phyloP scores from a whole-genome alignment of 2,888 invertebrate genomes.

The Baronia brevicornis region DNA sequence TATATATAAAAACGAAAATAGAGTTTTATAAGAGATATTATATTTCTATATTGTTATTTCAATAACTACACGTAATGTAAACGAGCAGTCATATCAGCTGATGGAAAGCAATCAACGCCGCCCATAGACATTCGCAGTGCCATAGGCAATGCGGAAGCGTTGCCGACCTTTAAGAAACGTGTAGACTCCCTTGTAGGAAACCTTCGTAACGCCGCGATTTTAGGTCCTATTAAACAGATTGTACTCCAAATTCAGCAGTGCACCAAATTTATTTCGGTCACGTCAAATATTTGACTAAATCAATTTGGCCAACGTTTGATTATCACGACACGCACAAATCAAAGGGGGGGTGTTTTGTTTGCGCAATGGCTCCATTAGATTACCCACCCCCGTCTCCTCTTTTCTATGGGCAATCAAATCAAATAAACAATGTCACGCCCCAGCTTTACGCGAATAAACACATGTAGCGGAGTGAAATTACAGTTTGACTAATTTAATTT shows the following conservation, averaged over 20 bases:
- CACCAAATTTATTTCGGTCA: slow-evolving; percentile 25
- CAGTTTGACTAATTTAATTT: slow-evolving; percentile 20
- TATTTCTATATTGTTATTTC: too few relatives aligned
- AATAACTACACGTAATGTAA: too few relatives aligned
- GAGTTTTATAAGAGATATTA: too few relatives aligned
- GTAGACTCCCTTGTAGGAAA: background rate
- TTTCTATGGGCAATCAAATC: slow-evolving; percentile 19
- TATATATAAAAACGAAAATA: too few relatives aligned
- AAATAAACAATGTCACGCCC: slow-evolving; percentile 24
- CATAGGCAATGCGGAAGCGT: too few relatives aligned
- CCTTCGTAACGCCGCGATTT: slow-evolving; percentile 8
- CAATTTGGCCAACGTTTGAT: slow-evolving; percentile 32
- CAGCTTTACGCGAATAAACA: slow-evolving; percentile 20
- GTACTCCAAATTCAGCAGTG: slow-evolving; percentile 9
- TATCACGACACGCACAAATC: slow-evolving; percentile 25
- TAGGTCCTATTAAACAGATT: slow-evolving; percentile 12
- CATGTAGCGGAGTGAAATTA: slow-evolving; percentile 21
- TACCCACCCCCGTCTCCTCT: slow-evolving; percentile 29
- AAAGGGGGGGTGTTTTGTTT: slow-evolving; percentile 42
- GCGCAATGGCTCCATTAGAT: slow-evolving; percentile 51
- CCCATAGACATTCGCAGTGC: too few relatives aligned
- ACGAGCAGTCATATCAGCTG: too few relatives aligned
- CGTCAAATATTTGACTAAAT: slow-evolving; percentile 31
- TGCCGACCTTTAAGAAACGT: too few relatives aligned
- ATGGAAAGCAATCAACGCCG: too few relatives aligned